Evolutionary conservation across 2,888 invertebrate genomes (phyloP), one percentile per base, ranked within the genome.

Genomic region (Phyllotreta striolata): DNA sequence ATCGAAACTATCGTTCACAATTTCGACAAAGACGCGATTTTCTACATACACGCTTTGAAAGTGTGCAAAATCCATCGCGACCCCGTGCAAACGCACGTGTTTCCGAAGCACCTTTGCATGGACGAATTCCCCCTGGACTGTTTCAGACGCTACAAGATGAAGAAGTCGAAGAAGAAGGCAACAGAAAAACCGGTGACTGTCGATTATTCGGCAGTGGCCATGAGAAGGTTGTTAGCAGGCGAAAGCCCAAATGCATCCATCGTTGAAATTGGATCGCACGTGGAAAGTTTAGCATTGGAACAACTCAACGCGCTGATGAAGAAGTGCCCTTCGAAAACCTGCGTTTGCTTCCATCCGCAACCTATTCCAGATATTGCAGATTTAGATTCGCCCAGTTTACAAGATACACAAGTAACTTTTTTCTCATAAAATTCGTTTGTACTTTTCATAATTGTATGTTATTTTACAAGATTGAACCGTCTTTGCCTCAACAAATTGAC

Each of bases 31-130:
- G 66, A 86, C 79, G 37, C 82, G 78, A 67, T 86, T 59, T 87
- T 87, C 72, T 81, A 80, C 66, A 79, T 89, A 5, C 89, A 89
- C 72, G 88, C 86, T 1, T 83, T 89, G 58, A 86, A 87, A 73
- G 85, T 87, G 0, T 78, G 86, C 54, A 85, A 84, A 71, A 79
- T 87, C 47, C 84, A 84, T 62, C 69, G 82, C 3, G 82, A 82
- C 60, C 78, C 79, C 0, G 76, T 73, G 0, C 74, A 76, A 65
- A 47, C 49, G 13, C 34, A 54, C 6, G 55, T 41, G 41, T 79
- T 80, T 41, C 80, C 80, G 0, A 75, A 73, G 62, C 74, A 77
- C 39, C 60, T 79, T 5, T 73, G 74, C 1, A 73, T 80, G 70
- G 77, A 80, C 54, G 77, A 79, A 5, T 73, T 75, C 38, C 70